Percentiles rank a stretch among this genome's conserved stretches.
phyloP scores from a whole-genome alignment of 1,140 invertebrate genomes.

The Macrobrachium rosenbergii region DNA sequence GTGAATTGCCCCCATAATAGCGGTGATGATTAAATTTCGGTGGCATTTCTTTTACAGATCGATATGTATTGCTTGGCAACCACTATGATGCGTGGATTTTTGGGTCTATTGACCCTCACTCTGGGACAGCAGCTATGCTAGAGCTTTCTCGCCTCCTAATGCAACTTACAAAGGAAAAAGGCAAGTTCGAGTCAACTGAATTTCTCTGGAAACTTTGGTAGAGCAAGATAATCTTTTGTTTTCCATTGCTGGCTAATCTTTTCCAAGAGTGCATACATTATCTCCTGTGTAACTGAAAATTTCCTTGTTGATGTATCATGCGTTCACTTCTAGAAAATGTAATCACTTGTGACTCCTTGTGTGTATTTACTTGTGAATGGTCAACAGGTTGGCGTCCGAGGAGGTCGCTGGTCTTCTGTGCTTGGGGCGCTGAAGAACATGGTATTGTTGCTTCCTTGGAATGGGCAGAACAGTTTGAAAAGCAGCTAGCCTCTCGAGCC shows the following conservation, averaged over 20 bases:
- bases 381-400: conserved; percentile 70
- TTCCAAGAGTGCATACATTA: too few species aligned
- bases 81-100: conserved; percentile 77
- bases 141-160: conserved; percentile 65
- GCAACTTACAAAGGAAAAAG: conserved; percentile 58
- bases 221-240: too few species aligned
- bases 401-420: conserved; percentile 72
- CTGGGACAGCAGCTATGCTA: conserved; percentile 73
- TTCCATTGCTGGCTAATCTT: too few species aligned
- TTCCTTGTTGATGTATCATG: too few species aligned
- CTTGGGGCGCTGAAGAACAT: conserved; percentile 68
- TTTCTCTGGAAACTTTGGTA: too few species aligned
- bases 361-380: not conserved
- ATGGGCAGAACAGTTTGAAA: conserved; percentile 67
- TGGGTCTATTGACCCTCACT: conserved; percentile 76
- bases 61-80: conserved; percentile 76
- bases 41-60: conserved; percentile 41
- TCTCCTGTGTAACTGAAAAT: too few species aligned
- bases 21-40: not conserved
- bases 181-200: not conserved
- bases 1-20: not conserved
- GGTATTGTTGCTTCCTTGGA: conserved; percentile 67
- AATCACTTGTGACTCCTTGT: not conserved
- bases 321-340: not conserved
- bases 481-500: conserved; percentile 67